These are phyloP conservation scores for Anguilla japonica DNA, from an alignment of 2,113 vertebrate genomes.

Conservation along the genomic window DNA sequence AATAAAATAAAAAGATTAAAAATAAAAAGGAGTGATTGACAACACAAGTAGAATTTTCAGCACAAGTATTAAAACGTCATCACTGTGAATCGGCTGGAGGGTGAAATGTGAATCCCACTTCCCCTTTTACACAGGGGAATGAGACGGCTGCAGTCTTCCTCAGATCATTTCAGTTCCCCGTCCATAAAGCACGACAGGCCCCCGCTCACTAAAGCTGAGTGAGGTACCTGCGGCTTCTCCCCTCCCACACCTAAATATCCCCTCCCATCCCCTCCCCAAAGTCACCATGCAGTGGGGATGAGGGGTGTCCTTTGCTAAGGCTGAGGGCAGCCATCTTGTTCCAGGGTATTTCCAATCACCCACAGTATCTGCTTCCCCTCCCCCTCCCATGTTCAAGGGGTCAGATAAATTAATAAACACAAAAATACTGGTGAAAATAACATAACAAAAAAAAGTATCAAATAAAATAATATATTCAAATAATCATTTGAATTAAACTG, in stretches of 20 bases:
- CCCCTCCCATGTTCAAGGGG: no score
- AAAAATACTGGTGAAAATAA: no score
- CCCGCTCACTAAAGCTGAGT: no score
- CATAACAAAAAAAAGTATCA: no score
- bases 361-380: no score
- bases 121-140: not conserved
- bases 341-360: not conserved
- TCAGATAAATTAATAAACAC: no score
- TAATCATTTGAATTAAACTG: no score
- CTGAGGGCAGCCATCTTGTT: not conserved
- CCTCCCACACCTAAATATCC: no score
- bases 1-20: slow-evolving; percentile 15
- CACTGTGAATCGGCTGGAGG: not conserved
- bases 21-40: not conserved
- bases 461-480: no score
- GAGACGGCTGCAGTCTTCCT: not conserved
- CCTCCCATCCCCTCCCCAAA: not conserved
- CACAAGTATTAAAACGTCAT: not conserved
- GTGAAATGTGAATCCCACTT: not conserved
- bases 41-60: not conserved
- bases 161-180: not conserved
- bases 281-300: not conserved
- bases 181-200: no score
- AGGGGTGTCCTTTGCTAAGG: not conserved
- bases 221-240: no score